Base-by-base conservation (phyloP, 2,113 vertebrate species). In the Tamias sibiricus region DNA sequence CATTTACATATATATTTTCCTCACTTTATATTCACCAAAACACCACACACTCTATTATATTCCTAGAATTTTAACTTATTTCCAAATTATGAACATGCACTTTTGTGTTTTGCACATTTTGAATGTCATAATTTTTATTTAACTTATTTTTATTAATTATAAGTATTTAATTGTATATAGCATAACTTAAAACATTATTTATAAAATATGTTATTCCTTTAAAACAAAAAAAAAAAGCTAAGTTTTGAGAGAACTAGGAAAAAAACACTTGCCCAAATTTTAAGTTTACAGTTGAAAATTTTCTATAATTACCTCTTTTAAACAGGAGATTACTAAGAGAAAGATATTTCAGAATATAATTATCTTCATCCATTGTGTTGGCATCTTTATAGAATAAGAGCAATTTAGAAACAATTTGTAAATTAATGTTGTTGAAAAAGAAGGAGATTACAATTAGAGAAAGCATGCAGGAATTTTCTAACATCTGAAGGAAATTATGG, bases 321-420 rank as follows among this genome's bases (percentile, higher is more conserved):
- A 87, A 77, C 10, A 84, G 20, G 35, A 64, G 24, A 64, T 95
- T 90, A 54, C 11, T 40, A 76, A 20, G n/a, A 79, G 37, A 83
- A 91, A 71, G n/a, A 40, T 54, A 57, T 68, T 96, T 90, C n/a
- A 47, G 52, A 20, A 66, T 77, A 82, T 72, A 49, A 91, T 80
- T 88, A 68, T 37, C 32, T 80, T 57, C 9, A n/a, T 40, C 9
- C 26, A 37, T 84, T 64, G n/a, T n/a, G 9, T 54, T 52, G 40
- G 40, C 12, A 87, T 95, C 87, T 95, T 84, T 80, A 20, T 66
- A 80, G 20, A 81, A 71, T 71, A 87, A 57, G 16, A 84, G 42
- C 26, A 92, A 92, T 66, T 87, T 71, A 85, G 42, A 91, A 90
- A 80, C 77, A 22, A 92, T 68, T 87, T 94, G 64, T 87, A 87